Base-by-base conservation (phyloP, 1,140 invertebrate genomes). In the Pseudoatta argentina region DNA sequence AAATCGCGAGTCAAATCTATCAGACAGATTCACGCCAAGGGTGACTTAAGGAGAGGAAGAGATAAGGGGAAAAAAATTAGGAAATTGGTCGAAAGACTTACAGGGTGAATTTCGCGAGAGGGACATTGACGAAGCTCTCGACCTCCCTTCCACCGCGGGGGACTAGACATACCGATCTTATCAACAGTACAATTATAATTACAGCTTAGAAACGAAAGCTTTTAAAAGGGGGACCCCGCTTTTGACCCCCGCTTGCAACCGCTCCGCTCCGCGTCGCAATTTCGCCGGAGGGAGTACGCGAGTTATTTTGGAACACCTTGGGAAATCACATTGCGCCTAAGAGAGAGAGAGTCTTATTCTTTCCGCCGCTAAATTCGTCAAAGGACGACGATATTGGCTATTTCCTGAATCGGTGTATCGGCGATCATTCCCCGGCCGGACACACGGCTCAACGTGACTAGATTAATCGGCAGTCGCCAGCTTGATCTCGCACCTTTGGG, bases 101-200 rank as follows among this genome's bases (percentile, higher is more conserved):
- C 8, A 30, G 64, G 64, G 64, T 81, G 48, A 30, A 81, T 81
- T 71, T 81, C 64, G 77, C 77, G 77, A 81, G 39, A 69, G 72
- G 34, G 75, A 78, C 75, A 86, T 66, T 61, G 69, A 21, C 67
- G 61, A 77, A 63, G 27, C 27, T 75, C 44, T 48, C 21, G 69
- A 57, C 21, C 24, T 71, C 87, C 75, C 69, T 79, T 61, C 69
- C 83, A 77, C 81, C 92, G 77, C 90, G 91, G 92, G 83, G 89
- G 93, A 94, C 93, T 94, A 94, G 93, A 94, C 92, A 94, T 92
- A 94, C 90, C 91, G 92, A 94, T 94, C 91, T 91, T 91, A 91
- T 92, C 88, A 92, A 93, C 87, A 90, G 61, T 91, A 92, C 86
- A 61, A 93, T 90, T 67, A 92, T 92, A 92, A 92, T 94, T 93